phyloP scores from a whole-genome alignment of 2,797 vertebrate species.

The Darevskia mixta region DNA sequence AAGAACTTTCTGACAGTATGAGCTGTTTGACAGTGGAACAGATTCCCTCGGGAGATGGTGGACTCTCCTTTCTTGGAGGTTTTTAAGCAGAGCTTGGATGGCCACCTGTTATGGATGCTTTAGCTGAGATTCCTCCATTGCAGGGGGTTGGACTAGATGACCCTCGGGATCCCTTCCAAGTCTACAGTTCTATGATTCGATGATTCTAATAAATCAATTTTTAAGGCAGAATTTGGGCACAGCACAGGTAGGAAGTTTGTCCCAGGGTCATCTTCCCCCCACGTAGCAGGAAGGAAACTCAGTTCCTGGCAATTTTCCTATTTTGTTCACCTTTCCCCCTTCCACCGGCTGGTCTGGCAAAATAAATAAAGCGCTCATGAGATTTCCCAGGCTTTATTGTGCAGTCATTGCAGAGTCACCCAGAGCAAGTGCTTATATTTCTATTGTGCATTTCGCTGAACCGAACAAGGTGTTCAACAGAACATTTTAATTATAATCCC shows the following conservation, averaged over 20 bases:
- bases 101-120: too few relatives aligned
- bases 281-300: background rate
- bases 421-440: slow-evolving; percentile 63
- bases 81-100: too few relatives aligned
- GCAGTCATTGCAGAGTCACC: slow-evolving; percentile 71
- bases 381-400: slow-evolving; percentile 60
- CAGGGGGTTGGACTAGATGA: too few relatives aligned
- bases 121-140: too few relatives aligned
- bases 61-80: too few relatives aligned
- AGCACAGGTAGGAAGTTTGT: background rate
- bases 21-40: too few relatives aligned
- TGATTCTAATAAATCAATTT: background rate
- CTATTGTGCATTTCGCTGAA: slow-evolving; percentile 69
- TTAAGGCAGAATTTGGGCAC: background rate
- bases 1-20: too few relatives aligned
- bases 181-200: too few relatives aligned
- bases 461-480: slow-evolving; percentile 73
- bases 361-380: slow-evolving; percentile 62
- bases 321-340: slow-evolving; percentile 50
- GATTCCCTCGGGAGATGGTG: too few relatives aligned
- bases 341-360: slow-evolving; percentile 18
- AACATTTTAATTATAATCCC: slow-evolving; percentile 73
- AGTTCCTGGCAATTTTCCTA: background rate
- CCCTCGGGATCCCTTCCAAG: too few relatives aligned
- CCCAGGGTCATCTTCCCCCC: slow-evolving; percentile 29